Base-by-base conservation (phyloP, 2,797 vertebrate species). In the Tachyglossus aculeatus region DNA sequence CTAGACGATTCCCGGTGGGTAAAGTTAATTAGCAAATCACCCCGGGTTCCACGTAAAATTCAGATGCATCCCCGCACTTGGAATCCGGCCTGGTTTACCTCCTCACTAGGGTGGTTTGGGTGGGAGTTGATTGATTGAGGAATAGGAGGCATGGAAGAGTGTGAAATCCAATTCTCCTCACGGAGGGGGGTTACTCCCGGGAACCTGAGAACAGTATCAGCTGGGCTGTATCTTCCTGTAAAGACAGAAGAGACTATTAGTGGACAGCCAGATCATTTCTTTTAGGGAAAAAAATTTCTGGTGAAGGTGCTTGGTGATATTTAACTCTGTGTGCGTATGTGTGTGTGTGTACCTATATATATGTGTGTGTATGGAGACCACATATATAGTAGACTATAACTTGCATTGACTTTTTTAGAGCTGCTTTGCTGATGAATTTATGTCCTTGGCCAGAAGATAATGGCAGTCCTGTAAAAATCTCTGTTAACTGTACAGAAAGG, bases 1-100 rank as follows among this genome's bases (percentile, higher is more conserved):
- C 48, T 60, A 7, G 0, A 0, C 12, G 37, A 18, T 11, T 74
- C 69, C 82, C 72, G 5, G 7, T 72, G 45, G n/a, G 77, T 75
- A 77, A 19, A 52, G 62, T 71, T 83, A 84, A 88, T 86, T 84
- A 86, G 53, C 50, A 80, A 67, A 75, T 80, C 75, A 85, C 82
- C 53, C 63, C 41, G 81, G 73, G 67, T 61, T 58, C 64, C 65
- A 63, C 72, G 47, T 55, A 48, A 8, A 40, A 18, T 59, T 34
- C 64, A 78, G 67, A 78, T 38, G 6, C 61, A 78, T 77, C 78
- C 76, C 24, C 27, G 33, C 50, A 43, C 71, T 81, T 44, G 78
- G 40, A 53, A 48, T 54, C 48, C 54, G 54, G 7, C 40, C 18
- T 57, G 21, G 21, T 12, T 34, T 56, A 36, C 48, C 73, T 44